phyloP scores from a whole-genome alignment of 1,140 invertebrate genomes.

The Bombus huntii region DNA sequence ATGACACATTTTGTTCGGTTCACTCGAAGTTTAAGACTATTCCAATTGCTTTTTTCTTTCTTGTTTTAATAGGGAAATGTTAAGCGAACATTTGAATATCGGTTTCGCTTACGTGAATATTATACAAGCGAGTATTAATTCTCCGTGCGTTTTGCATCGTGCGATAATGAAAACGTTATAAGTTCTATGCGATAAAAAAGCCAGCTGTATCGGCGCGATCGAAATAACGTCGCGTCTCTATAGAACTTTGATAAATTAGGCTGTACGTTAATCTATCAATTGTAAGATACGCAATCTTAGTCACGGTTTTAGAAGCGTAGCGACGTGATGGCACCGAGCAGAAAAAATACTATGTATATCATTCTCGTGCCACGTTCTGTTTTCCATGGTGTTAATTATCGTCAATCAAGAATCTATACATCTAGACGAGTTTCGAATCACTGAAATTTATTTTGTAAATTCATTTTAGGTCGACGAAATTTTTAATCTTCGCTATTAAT shows the following conservation, averaged over 20 bases:
- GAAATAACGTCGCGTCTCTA: neutral
- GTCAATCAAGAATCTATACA: neutral
- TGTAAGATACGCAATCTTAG: constrained; percentile 22
- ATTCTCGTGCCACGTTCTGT: neutral
- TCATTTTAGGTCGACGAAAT: no score
- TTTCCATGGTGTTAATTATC: constrained; percentile 7
- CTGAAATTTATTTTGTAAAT: no score
- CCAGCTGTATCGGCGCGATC: neutral
- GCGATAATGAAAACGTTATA: neutral
- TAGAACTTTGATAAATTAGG: constrained; percentile 19
- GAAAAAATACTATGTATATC: neutral
- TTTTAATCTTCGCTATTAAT: no score
- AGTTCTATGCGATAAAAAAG: neutral
- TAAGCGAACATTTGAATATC: neutral
- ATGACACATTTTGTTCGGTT: neutral
- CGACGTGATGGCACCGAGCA: neutral
- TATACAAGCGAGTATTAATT: neutral
- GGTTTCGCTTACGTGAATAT: neutral
- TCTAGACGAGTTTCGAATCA: neutral
- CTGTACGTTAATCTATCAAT: constrained; percentile 20
- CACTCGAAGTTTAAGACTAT: neutral
- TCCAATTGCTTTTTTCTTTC: neutral
- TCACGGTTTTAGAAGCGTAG: neutral
- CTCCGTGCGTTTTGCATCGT: neutral
- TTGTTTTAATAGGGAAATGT: neutral